These are phyloP conservation scores for Listronotus bonariensis DNA, from an alignment of 1,140 invertebrate species.

Conservation along the genomic window DNA sequence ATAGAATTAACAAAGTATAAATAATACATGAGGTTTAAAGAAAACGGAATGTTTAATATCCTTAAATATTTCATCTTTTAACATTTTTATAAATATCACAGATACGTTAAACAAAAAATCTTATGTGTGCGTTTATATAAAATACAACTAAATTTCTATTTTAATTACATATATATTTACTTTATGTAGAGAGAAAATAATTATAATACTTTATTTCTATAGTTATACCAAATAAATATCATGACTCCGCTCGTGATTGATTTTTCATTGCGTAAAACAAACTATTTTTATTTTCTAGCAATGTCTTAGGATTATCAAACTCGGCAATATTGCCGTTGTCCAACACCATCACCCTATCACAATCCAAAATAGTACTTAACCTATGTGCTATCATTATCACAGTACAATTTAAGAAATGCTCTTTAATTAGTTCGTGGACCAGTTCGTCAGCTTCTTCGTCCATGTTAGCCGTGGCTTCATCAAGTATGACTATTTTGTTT, in stretches of 20 bases:
- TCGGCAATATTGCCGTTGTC: conserved; percentile 59
- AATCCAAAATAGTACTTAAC: conserved; percentile 82
- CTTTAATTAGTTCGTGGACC: conserved; percentile 70
- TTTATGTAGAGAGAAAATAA: too few relatives aligned
- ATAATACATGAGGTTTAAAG: too few relatives aligned
- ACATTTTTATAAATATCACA: too few relatives aligned
- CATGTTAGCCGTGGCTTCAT: conserved; percentile 75
- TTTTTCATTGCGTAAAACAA: conserved; percentile 25
- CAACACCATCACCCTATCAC: conserved; percentile 75
- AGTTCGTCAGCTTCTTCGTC: conserved; percentile 72
- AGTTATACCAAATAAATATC: too few relatives aligned
- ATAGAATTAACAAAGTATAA: too few relatives aligned
- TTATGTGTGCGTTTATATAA: too few relatives aligned
- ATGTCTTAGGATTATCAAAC: conserved; percentile 20
- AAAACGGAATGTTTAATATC: too few relatives aligned
- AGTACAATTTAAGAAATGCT: conserved; percentile 72
- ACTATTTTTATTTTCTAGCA: conserved; percentile 20
- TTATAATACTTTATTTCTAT: too few relatives aligned
- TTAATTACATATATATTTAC: too few relatives aligned
- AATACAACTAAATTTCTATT: too few relatives aligned
- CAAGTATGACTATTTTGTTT: conserved; percentile 78
- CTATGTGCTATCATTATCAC: conserved; percentile 85
- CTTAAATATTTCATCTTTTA: too few relatives aligned
- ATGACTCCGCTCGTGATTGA: conserved; percentile 1
- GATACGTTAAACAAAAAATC: too few relatives aligned